Evolutionary conservation across 2,888 invertebrate genomes (phyloP).

Genomic region (Hirtodrosophila histrioides): DNA sequence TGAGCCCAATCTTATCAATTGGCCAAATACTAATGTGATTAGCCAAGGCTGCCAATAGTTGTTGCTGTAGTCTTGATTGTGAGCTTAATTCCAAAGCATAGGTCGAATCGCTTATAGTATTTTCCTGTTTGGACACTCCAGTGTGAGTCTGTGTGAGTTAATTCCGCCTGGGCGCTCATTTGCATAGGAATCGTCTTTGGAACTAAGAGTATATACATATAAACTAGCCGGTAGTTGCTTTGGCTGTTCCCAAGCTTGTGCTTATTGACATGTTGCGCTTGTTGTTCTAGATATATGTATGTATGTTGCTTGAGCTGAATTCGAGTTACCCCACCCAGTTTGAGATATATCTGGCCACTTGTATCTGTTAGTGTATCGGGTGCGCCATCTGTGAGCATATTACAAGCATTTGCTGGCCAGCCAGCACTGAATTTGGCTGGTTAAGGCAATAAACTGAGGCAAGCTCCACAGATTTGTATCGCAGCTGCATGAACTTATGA

Average conservation of each 20-base stretch:
- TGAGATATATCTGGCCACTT: constrained; percentile 38
- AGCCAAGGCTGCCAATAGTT: constrained; percentile 7
- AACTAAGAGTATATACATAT: neutral
- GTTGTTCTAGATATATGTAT: constrained; percentile 19
- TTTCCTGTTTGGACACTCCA: constrained; percentile 3
- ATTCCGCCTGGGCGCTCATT: constrained; percentile 30
- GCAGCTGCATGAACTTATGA: constrained; percentile 53
- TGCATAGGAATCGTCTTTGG: constrained; percentile 12
- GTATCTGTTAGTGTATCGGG: constrained; percentile 61
- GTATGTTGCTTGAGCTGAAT: constrained; percentile 16
- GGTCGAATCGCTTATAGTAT: constrained; percentile 1
- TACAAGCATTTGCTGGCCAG: constrained; percentile 40
- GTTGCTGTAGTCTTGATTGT: constrained; percentile 11
- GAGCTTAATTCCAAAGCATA: constrained; percentile 1
- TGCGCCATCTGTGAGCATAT: constrained; percentile 48
- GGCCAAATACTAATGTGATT: constrained; percentile 17
- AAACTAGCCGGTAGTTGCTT: neutral
- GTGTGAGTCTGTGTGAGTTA: constrained; percentile 1
- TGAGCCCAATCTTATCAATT: constrained; percentile 32
- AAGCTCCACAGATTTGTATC: constrained; percentile 44
- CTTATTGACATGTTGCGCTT: constrained; percentile 22
- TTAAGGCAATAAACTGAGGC: constrained; percentile 51
- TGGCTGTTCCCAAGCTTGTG: constrained; percentile 19
- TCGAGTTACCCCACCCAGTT: constrained; percentile 29
- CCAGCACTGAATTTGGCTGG: constrained; percentile 38